These are phyloP conservation scores for Gopherus flavomarginatus DNA, from an alignment of 2,113 vertebrate genomes.

Conservation along the genomic window DNA sequence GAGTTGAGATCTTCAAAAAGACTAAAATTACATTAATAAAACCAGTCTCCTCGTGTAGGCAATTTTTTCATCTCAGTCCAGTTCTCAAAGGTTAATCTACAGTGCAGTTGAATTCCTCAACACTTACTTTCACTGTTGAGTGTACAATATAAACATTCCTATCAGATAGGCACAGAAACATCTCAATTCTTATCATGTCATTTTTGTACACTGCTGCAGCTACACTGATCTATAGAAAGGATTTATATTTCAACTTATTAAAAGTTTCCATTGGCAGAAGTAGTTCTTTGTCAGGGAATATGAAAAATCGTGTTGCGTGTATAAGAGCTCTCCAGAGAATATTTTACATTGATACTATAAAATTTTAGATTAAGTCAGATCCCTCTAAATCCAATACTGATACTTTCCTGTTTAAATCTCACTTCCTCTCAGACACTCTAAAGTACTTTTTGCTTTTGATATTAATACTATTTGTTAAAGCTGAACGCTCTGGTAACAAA, in stretches of 20 bases:
- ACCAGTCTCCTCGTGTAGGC: neutral
- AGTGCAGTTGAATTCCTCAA: neutral
- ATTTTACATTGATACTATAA: neutral
- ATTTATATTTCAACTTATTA: neutral
- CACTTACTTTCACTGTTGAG: neutral
- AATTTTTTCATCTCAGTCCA: neutral
- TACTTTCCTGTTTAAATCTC: neutral
- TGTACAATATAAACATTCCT: neutral
- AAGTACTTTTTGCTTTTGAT: neutral
- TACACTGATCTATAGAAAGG: neutral
- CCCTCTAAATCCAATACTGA: neutral
- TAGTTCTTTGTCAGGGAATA: neutral
- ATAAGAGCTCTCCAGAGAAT: neutral
- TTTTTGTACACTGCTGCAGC: neutral
- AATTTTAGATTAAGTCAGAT: neutral
- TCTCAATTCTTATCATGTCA: neutral
- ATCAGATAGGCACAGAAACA: neutral
- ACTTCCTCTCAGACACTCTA: neutral
- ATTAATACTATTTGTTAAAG: neutral
- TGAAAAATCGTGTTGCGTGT: neutral
- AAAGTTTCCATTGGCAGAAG: neutral
- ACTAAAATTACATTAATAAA: neutral
- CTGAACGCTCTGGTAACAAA: neutral
- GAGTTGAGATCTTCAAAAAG: neutral
- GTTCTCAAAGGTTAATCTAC: neutral